Evolutionary conservation across 2,113 vertebrate genomes (phyloP).

Genomic region (Bos taurus): DNA sequence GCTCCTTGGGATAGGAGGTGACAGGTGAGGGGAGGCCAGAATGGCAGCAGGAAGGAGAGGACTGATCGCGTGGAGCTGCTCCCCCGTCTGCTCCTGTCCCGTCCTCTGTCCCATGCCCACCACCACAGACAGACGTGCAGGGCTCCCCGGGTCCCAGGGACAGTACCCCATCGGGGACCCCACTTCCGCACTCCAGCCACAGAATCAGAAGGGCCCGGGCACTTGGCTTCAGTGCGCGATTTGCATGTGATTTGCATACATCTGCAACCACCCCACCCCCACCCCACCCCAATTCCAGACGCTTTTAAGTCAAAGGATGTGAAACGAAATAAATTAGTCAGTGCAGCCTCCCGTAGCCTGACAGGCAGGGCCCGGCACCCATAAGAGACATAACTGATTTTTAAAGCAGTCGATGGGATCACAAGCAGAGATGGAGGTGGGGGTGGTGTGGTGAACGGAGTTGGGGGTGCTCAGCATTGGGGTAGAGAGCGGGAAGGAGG

Average conservation of each 20-base stretch:
- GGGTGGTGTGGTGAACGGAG: rapidly evolving
- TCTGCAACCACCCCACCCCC: slow-evolving; percentile 27
- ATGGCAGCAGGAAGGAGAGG: neutral
- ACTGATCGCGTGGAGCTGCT: neutral
- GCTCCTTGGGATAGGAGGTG: neutral
- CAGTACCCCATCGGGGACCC: neutral
- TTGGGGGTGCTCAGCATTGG: rapidly evolving
- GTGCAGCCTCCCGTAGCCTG: slow-evolving; percentile 31
- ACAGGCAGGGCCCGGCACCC: neutral
- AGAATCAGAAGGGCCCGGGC: slow-evolving; percentile 41
- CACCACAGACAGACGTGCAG: neutral
- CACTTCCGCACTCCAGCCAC: neutral
- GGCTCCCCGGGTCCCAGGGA: neutral
- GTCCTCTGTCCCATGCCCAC: neutral
- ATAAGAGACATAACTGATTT: neutral
- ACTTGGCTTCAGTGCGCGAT: slow-evolving; percentile 29
- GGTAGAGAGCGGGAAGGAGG: neutral
- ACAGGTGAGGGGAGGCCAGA: neutral
- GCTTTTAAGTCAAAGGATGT: slow-evolving; percentile 52
- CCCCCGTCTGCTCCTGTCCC: neutral
- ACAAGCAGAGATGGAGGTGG: neutral
- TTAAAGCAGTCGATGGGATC: neutral
- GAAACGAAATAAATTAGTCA: slow-evolving; percentile 70
- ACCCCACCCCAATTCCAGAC: neutral
- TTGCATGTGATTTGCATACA: slow-evolving; percentile 72